Evolutionary conservation across 2,797 vertebrate genomes (phyloP), one percentile per base, ranked within the genome.

Genomic region (Garrulus glandarius): DNA sequence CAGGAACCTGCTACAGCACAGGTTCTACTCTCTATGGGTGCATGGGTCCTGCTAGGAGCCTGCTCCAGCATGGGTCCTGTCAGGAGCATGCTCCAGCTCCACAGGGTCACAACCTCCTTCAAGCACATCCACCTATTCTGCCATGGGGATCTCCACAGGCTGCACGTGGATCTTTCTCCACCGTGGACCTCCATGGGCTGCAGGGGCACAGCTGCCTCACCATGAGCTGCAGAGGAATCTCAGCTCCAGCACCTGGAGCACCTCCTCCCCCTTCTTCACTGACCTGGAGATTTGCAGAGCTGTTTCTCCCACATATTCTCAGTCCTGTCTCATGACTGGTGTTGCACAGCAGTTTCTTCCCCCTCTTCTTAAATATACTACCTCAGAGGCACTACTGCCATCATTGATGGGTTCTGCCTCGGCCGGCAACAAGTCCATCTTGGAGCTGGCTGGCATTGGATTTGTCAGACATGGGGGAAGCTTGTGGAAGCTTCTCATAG

Each of bases 111-210:
- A 47, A 15, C 11, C 32, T 69, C 14, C 46, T 36, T 76, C 3
- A 11, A 39, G 68, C 24, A 44, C 27, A 63, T 36, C 43, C 20
- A 18, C 20, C 32, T 69, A 12, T 32, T 75, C 56, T 26, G 11
- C n/a, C 11, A 3, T 36, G 15, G 37, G 21, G 10, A 21, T 29
- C 9, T 56, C 4, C 24, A 27, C 0, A 0, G 34, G 24, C 21
- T 87, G 32, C 71, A 56, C 18, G 13, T 32, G 47, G 41, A 18
- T 34, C 19, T 24, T 24, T 64, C 32, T 89, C 17, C 34, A 41
- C 41, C 41, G 4, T 43, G 41, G 41, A 19, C 41, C 41, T 18
- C 32, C 49, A 15, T 8, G 17, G 47, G 16, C 32, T 68, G 41
- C 68, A 68, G 26, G 32, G 3, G 5, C 18, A 50, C n/a, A 56